Evolutionary conservation across 2,888 invertebrate genomes (phyloP).

Genomic region (Sinopyrophorus schimmeli): DNA sequence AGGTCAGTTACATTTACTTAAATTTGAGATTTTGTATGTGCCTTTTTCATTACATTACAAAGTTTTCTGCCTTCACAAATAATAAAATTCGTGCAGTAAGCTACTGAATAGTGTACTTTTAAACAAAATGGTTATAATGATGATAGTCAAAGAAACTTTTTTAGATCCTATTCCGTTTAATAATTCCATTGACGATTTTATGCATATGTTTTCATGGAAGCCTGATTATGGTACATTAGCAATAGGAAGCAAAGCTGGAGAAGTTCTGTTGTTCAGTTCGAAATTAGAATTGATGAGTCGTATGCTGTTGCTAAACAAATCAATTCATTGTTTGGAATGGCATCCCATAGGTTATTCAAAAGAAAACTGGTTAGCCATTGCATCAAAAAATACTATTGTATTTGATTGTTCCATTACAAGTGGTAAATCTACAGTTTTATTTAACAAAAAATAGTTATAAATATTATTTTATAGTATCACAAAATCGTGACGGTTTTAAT

Average conservation of each 20-base stretch:
- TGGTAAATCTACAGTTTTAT: neutral
- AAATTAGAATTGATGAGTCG: slow-evolving; percentile 43
- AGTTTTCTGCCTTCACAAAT: slow-evolving; percentile 7
- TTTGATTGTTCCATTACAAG: slow-evolving; percentile 51
- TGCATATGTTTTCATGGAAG: slow-evolving; percentile 58
- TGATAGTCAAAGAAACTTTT: no score
- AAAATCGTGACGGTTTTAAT: slow-evolving; percentile 1
- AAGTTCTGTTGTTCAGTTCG: slow-evolving; percentile 49
- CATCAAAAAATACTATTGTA: slow-evolving; percentile 61
- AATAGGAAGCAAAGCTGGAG: slow-evolving; percentile 67
- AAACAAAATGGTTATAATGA: no score
- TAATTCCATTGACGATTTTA: slow-evolving; percentile 42
- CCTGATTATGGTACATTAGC: slow-evolving; percentile 63
- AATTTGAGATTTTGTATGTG: neutral
- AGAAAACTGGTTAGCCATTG: slow-evolving; percentile 66
- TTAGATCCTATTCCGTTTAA: no score
- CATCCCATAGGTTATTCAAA: slow-evolving; percentile 69
- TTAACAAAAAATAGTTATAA: neutral
- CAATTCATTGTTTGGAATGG: slow-evolving; percentile 70
- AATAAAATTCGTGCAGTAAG: no score
- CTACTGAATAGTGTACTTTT: no score
- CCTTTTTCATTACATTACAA: neutral
- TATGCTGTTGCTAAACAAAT: slow-evolving; percentile 61
- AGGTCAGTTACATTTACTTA: neutral
- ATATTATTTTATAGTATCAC: neutral